phyloP scores from a whole-genome alignment of 2,797 vertebrate genomes.

The Oryzias sinensis region DNA sequence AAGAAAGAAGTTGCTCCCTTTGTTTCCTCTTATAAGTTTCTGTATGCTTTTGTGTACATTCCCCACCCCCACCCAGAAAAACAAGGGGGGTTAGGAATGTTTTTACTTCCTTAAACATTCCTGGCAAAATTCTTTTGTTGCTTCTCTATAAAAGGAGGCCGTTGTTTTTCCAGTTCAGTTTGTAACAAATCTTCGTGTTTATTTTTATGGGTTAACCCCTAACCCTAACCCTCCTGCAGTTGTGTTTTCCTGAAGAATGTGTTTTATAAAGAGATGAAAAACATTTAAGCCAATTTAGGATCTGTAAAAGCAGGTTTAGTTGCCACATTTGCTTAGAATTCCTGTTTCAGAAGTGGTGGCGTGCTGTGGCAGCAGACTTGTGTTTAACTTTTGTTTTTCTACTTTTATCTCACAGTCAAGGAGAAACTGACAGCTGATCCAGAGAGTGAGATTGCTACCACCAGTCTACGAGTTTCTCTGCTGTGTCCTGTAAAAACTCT shows the following conservation, averaged over 20 bases:
- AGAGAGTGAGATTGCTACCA: constrained; percentile 98
- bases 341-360: no score
- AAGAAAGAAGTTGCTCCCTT: neutral
- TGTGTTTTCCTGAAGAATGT: neutral
- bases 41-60: no score
- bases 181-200: neutral
- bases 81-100: neutral
- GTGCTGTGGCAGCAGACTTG: neutral
- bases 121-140: neutral
- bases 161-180: neutral
- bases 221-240: neutral
- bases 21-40: no score
- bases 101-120: neutral
- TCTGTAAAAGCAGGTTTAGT: neutral
- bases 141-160: neutral
- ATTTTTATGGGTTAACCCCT: no score
- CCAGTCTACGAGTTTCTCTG: constrained; percentile 95
- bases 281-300: neutral
- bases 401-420: constrained; percentile 84
- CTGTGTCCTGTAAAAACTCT: constrained; percentile 89
- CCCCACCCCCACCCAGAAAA: neutral
- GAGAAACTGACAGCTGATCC: constrained; percentile 97
- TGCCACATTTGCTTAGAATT: no score
- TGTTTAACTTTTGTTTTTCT: constrained; percentile 8
- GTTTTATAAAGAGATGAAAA: no score